Evolutionary conservation across 2,113 vertebrate genomes (phyloP), one percentile per base, ranked within the genome.

Genomic region (Bufo gargarizans): DNA sequence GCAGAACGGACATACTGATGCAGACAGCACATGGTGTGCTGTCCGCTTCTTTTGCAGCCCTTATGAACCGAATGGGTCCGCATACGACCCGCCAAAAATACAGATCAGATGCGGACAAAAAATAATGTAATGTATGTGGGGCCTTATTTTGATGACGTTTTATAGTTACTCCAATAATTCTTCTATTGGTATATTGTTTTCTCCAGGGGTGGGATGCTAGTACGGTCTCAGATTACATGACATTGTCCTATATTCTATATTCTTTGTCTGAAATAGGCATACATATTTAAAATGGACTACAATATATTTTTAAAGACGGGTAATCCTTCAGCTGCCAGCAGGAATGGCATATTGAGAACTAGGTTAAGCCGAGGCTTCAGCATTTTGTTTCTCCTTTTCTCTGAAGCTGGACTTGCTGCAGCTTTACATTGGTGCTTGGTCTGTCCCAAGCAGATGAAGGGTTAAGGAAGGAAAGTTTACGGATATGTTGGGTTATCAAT

Each of bases 301-400:
- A 79, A 79, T 79, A 79, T 79, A 79, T 65, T 20, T 65, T 7
- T 65, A 20, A 63, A 82, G 4, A 12, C 58, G 19, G 6, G 16
- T 63, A 82, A 82, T 82, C 80, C 59, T 49, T 8, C 3, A 47
- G 22, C 58, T 65, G 56, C 58, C 80, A 82, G 80, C 59, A 63
- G 58, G 77, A 82, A 47, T 7, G 19, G n/a, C 43, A 63, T 82
- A 82, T 82, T 82, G 80, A 33, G 17, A 63, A 63, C 80, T 82
- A 58, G 80, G 59, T 63, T 82, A 82, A 63, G 77, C 77, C 12
- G n/a, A 10, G 19, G 55, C 58, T 55, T 79, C 12, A 17, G 49
- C 19, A 78, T 78, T 79, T 58, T 58, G 3, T 56, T 76, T 76
- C 5, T 16, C 12, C 4, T 71, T 69, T 71, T 71, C 12, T 4